phyloP scores from a whole-genome alignment of 2,113 vertebrate genomes.

The Trachemys scripta region DNA sequence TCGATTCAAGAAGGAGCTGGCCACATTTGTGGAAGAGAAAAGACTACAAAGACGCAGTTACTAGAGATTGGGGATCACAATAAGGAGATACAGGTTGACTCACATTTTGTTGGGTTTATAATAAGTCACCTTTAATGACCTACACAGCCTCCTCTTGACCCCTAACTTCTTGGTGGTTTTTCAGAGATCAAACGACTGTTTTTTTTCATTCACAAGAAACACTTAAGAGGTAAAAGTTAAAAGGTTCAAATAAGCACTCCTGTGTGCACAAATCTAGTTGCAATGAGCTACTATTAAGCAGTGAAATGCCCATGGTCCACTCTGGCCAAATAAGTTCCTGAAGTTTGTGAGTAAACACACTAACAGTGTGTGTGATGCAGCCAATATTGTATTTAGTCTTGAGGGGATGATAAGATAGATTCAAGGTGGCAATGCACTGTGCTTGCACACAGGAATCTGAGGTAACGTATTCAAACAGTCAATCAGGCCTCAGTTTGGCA shows the following conservation, averaged over 20 bases:
- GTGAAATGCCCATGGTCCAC: background rate
- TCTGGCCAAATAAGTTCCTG: fast-evolving
- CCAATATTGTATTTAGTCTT: background rate
- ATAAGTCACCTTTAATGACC: constrained; percentile 11
- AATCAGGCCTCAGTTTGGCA: fast-evolving
- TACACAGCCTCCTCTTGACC: background rate
- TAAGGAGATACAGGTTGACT: background rate
- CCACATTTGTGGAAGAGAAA: background rate
- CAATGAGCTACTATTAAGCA: background rate
- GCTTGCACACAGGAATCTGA: background rate
- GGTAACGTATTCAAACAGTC: background rate
- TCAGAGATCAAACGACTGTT: constrained; percentile 28
- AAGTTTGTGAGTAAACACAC: background rate
- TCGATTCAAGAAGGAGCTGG: background rate
- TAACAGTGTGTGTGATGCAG: background rate
- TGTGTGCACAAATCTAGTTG: background rate
- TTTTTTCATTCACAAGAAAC: constrained; percentile 16
- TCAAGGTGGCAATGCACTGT: background rate
- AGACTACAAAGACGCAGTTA: background rate
- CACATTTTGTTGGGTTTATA: background rate
- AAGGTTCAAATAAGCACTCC: background rate
- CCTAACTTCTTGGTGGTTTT: background rate
- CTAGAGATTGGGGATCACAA: background rate
- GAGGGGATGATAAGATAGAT: background rate
- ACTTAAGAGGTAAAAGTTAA: background rate